phyloP scores from a whole-genome alignment of 35 echinoderm and acorn worm genomes.

The Eucidaris tribuloides region DNA sequence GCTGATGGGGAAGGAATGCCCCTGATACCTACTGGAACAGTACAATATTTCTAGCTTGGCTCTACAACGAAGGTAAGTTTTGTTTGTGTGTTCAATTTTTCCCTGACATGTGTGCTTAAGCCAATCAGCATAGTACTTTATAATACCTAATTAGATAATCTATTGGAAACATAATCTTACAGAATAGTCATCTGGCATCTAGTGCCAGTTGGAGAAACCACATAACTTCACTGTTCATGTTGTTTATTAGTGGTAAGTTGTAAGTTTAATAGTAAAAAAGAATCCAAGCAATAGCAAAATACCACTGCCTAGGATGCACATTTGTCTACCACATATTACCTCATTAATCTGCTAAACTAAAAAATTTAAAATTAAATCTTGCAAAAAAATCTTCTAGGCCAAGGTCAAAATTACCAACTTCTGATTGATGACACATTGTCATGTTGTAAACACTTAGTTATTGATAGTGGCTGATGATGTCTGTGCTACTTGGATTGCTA shows the following conservation, averaged over 20 bases:
- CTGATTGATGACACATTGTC: no score
- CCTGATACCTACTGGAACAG: conserved; percentile 58
- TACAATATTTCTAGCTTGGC: conserved; percentile 67
- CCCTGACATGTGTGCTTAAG: background rate
- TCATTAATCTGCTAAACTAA: no score
- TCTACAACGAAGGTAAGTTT: conserved; percentile 76
- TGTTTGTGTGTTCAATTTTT: background rate
- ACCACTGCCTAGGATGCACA: no score
- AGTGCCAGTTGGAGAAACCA: background rate
- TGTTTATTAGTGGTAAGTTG: background rate
- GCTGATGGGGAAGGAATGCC: conserved; percentile 57
- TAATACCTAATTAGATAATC: background rate
- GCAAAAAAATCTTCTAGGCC: no score
- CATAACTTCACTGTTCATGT: background rate
- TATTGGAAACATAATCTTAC: background rate
- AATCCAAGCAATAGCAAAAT: no score
- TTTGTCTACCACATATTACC: no score
- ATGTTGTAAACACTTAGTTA: no score
- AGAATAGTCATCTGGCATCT: background rate
- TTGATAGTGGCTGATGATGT: no score
- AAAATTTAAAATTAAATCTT: no score
- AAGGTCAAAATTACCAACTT: no score
- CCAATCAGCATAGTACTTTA: background rate
- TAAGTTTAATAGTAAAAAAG: background rate
- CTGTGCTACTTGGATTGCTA: no score